Base-by-base conservation (phyloP, 2,113 vertebrate genomes). In the Albula glossodonta region DNA sequence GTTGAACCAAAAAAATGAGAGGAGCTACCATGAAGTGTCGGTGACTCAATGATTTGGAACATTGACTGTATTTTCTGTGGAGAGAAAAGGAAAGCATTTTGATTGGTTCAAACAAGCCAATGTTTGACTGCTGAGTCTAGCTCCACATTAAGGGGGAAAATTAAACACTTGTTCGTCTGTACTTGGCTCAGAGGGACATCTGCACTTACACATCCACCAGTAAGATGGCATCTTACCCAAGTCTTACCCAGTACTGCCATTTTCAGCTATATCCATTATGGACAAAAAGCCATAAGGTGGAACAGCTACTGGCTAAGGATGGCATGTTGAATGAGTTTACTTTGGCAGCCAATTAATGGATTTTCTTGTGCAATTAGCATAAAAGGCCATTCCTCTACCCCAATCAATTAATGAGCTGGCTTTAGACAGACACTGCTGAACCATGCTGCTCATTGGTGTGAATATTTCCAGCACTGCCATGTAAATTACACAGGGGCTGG, bases 331-430 rank as follows among this genome's bases (percentile, higher is more conserved):
- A 5, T 52, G 51, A 57, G 5, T 53, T 78, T 10, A 79, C 25
- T 48, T 57, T 56, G 6, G 74, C 12, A 84, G 51, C 15, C 31
- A 31, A 78, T 17, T 78, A 19, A 78, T 78, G 22, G 77, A 48
- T 80, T 80, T 79, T 13, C 31, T 19, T 25, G 51, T 25, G 41
- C 53, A 85, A 60, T 60, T 49, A 60, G 25, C 77, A 80, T 19
- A 41, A 60, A 53, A 57, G 77, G 31, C 51, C 51, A 48, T 78
- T 78, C 74, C 83, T 78, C 25, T 74, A 41, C 10, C 31, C 50
- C 51, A 48, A n/a, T 83, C 53, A 63, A 81, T 81, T 51, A 81
- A 60, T 83, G 31, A 57, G 31, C 19, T 57, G 48, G 25, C 81
- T 57, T 25, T n/a, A 52, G 83, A 51, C 51, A 53, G 63, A 70